phyloP scores from a whole-genome alignment of 2,888 invertebrate genomes.

The Cephus runcator region DNA sequence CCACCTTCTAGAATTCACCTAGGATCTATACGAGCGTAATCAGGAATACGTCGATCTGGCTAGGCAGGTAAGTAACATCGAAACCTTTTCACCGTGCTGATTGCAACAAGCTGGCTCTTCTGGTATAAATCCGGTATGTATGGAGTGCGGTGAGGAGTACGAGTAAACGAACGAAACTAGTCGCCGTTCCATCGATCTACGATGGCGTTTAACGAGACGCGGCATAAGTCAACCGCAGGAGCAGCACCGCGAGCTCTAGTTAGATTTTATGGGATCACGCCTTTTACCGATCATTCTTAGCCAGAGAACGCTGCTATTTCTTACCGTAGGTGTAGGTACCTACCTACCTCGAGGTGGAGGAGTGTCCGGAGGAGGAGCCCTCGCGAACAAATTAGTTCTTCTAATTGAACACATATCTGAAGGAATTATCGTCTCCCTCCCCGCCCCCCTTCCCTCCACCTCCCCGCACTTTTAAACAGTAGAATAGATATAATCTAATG shows the following conservation, averaged over 20 bases:
- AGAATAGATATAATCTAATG: background rate
- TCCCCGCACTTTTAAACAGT: background rate
- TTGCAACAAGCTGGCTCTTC: background rate
- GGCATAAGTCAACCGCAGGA: conserved; percentile 45
- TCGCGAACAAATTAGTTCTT: conserved; percentile 1
- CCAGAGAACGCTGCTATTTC: background rate
- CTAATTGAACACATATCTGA: background rate
- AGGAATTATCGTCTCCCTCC: background rate
- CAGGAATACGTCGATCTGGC: background rate
- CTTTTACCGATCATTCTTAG: conserved; percentile 14
- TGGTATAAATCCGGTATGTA: background rate
- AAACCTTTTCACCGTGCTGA: background rate
- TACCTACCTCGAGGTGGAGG: background rate
- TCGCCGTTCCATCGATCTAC: conserved; percentile 32
- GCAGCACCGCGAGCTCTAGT: conserved; percentile 30
- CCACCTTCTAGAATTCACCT: background rate
- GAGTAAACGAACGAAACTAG: conserved; percentile 9
- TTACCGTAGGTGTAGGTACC: background rate
- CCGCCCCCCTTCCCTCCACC: accelerated
- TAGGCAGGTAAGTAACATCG: background rate
- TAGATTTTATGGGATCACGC: conserved; percentile 35
- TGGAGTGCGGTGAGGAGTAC: background rate
- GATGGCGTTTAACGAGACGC: conserved; percentile 49
- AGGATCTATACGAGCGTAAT: background rate
- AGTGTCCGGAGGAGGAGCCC: background rate